Evolutionary conservation across 2,888 invertebrate species (phyloP), one percentile per base, ranked within the genome.

Genomic region (Crossocerus cetratus): DNA sequence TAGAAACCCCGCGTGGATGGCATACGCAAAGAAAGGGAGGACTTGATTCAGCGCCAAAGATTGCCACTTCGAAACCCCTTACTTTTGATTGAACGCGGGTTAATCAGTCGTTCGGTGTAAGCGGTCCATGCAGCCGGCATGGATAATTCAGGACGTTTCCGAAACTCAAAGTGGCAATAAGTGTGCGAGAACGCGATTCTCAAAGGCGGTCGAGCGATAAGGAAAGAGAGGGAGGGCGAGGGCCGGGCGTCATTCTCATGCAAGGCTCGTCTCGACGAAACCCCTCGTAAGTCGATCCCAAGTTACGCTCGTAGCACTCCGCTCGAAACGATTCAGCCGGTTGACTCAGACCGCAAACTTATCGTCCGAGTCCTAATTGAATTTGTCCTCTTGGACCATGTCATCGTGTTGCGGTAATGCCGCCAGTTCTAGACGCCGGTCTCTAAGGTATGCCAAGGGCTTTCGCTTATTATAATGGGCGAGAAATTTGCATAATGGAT

Each of bases 401-500:
- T 75, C 80, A 80, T 76, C 82, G 76, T 88, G 88, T 88, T 88
- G 88, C 82, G 84, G 86, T 87, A 87, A 88, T 87, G 87, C 86
- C 84, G 84, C 83, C 86, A 87, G 87, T 87, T 88, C 86, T 85
- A 86, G 84, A 82, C 83, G 84, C 55, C 53, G 75, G 83, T 82
- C 79, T 80, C 84, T 74, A 81, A 84, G 86, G 86, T 85, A 86
- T 73, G 84, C 84, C 86, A 82, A 88, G 87, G 84, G 85, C 8
- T 85, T 88, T 86, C 88, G 89, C 89, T 90, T 89, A 90, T 90
- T 88, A 89, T 89, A 89, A 89, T 89, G 85, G 87, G 79, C 82
- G 84, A 82, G 84, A 86, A 89, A 89, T 89, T 89, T 89, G 86
- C 89, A 89, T 89, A 89, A 89, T 89, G 88, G 88, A 88, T 89